A percentile compares a stretch with the other conserved stretches of the same genome.
These are phyloP conservation scores for Pachyseris speciosa DNA, from an alignment of 64 coral and sea anemone genomes.

Conservation along the genomic window DNA sequence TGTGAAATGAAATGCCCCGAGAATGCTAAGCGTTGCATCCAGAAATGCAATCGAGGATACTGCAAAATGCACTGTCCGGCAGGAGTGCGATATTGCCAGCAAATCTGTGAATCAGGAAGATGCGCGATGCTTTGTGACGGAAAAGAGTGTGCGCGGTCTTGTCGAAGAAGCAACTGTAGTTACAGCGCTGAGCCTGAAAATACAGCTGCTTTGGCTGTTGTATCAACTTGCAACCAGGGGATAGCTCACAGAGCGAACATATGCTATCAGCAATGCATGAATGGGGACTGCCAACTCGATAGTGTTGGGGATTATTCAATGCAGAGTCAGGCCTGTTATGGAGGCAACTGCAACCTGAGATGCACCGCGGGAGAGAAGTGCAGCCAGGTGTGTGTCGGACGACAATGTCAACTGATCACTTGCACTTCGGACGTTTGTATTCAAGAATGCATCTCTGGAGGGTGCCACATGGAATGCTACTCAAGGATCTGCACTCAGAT, in stretches of 20 bases:
- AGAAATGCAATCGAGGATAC: constrained; percentile 75
- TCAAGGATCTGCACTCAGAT: constrained; percentile 77
- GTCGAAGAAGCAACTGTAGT: constrained; percentile 60
- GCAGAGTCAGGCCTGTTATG: constrained; percentile 70
- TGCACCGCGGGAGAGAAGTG: constrained; percentile 31
- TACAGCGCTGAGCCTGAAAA: neutral
- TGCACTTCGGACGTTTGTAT: constrained; percentile 66
- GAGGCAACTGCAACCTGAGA: constrained; percentile 70
- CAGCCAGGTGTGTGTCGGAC: constrained; percentile 57
- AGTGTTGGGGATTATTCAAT: neutral
- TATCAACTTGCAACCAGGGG: constrained; percentile 57
- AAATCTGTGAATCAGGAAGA: constrained; percentile 66
- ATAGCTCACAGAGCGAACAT: neutral
- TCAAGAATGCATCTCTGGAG: constrained; percentile 68
- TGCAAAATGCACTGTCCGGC: constrained; percentile 79
- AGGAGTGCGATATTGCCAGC: constrained; percentile 72
- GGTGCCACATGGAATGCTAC: constrained; percentile 59
- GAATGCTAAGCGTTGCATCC: constrained; percentile 65
- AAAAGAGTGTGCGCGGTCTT: constrained; percentile 61
- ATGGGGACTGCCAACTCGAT: constrained; percentile 6
- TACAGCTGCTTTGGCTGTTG: neutral
- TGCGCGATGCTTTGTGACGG: constrained; percentile 77
- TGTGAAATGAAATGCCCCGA: constrained; percentile 80
- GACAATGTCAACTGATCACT: constrained; percentile 52
- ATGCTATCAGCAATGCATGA: constrained; percentile 34